Base-by-base conservation (phyloP, 2,888 invertebrate genomes). In the Bombyx huttoni region DNA sequence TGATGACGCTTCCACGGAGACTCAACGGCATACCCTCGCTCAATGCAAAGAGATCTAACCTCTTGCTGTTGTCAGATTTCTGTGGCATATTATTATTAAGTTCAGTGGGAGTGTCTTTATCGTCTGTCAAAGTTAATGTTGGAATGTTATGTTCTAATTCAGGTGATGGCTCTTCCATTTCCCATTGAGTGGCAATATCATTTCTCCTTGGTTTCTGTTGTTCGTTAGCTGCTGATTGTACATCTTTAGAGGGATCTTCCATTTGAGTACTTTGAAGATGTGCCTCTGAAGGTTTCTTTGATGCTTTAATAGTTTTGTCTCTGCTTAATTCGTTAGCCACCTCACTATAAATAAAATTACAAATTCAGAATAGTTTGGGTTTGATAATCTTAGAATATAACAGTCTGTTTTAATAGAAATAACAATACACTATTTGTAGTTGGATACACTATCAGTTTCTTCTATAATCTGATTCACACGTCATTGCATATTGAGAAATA, bases 21-120 rank as follows among this genome's bases (percentile, higher is more conserved):
- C 80, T 81, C 13, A 76, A 72, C 10, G 83, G 86, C 87, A 88
- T 88, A 64, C 87, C 87, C 52, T 81, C 77, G 59, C 88, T 88
- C 5, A 86, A 56, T 9, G 87, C 86, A 78, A 88, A 88, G 48
- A 88, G 63, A 59, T 88, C 78, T 3, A 68, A 54, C 57, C 66
- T 72, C 62, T 73, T 81, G 55, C 57, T 75, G 58, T 73, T 75
- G 14, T 76, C 77, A 12, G 67, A 58, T 65, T 70, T 76, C 51
- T 63, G 74, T 24, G 68, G 67, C 51, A 54, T 53, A 53, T 67
- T 66, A 53, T 67, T 71, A 49, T 62, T 66, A 14, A 67, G 61
- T 34, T 75, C 75, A 59, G 72, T 78, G 7, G 57, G 55, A 57
- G 63, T 75, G 45, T 75, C 73, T 54, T 62, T 68, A 50, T 77